A percentile compares a stretch with the other conserved stretches of the same genome.
Evolutionary conservation across 2,888 invertebrate genomes (phyloP).

Genomic region (Mactromeris polynyma): DNA sequence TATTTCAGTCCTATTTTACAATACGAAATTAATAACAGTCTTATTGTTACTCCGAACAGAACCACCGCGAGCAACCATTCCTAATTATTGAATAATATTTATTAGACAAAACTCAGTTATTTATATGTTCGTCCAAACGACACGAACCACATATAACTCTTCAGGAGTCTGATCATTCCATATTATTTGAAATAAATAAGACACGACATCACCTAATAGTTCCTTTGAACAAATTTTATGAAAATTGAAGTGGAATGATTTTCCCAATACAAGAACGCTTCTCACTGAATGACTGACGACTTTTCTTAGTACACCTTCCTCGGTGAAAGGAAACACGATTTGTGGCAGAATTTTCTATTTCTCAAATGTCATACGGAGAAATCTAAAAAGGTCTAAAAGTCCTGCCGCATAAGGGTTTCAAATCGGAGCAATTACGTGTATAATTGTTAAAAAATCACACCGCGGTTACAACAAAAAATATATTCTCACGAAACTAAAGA

Average conservation of each 20-base stretch:
- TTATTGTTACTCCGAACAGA: background rate
- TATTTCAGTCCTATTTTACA: background rate
- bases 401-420: too few relatives aligned
- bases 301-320: background rate
- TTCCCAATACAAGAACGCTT: background rate
- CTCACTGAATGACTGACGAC: background rate
- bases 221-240: background rate
- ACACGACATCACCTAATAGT: background rate
- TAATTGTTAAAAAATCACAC: background rate
- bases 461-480: background rate
- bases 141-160: background rate
- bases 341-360: background rate
- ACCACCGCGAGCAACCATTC: background rate
- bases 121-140: background rate
- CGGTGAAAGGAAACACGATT: background rate
- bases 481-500: background rate
- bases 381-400: too few relatives aligned
- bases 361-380: background rate
- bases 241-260: background rate
- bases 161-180: background rate
- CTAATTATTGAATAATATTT: background rate
- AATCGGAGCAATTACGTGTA: background rate
- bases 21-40: background rate
- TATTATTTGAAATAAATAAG: background rate
- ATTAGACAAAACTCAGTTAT: background rate